Evolutionary conservation across 2,888 invertebrate species (phyloP), one percentile per base, ranked within the genome.

Genomic region (Apodemia zela): DNA sequence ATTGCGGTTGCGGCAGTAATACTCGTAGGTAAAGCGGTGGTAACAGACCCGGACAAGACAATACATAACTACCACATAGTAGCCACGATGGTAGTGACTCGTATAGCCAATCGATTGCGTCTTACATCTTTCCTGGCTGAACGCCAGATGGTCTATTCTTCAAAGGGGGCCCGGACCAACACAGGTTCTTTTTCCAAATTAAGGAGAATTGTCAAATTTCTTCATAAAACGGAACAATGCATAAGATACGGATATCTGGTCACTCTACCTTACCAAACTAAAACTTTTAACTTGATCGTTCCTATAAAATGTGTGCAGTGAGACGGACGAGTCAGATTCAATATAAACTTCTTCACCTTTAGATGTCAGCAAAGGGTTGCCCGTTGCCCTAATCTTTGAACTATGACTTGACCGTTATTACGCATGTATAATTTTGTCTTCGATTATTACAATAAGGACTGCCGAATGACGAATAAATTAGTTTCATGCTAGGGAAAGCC

Each of bases 401-500:
- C 91, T 91, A 87, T 87, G 87, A 89, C 90, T 90, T 89, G 91
- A 91, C 91, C 91, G 91, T 90, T 91, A 89, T 85, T 87, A 89
- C 88, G 90, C 90, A 91, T 91, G 88, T 88, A 89, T 91, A 91
- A 91, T 91, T 91, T 85, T 82, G 81, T 86, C 80, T 87, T 88
- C 91, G 89, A 91, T 89, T 89, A 88, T 90, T 89, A 84, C 82
- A 87, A 82, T 79, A 78, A 77, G 79, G 82, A 79, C 78, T 78
- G 80, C 72, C 73, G 82, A 87, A 84, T 83, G 86, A 87, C 80
- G 91, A 91, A 91, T 91, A 91, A 91, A 91, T 91, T 89, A 91
- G 84, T 88, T 88, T 89, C 84, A 81, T 86, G 89, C 87, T 89
- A 84, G 85, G 84, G 89, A 89, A 89, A 89, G 85, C 86, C 80